Evolutionary conservation across 2,797 vertebrate genomes (phyloP), one percentile per base, ranked within the genome.

Genomic region (Pangasius macronema): DNA sequence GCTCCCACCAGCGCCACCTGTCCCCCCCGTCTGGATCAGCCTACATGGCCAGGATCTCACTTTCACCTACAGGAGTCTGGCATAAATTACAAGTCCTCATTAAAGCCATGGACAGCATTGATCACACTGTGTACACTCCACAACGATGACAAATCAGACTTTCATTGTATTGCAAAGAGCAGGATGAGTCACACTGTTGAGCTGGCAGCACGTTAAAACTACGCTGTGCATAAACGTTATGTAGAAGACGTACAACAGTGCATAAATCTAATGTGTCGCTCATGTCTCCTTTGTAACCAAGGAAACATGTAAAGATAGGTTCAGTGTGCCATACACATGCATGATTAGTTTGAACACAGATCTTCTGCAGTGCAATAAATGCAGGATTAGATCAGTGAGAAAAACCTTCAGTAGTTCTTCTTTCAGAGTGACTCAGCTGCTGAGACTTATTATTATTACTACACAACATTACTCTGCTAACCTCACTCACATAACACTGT

Each of bases 1-100:
- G 90, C 88, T 91, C 91, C 57, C 94, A 94, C 95, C 95, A 91
- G 92, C 87, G 89, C 95, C 95, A 96, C 95, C 95, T 96, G 96
- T 95, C 79, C 91, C 76, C 92, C 92, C 93, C 90, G 93, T 93
- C 93, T 95, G 95, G 90, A 91, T 89, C 89, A 91, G 91, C 86
- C 59, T 68, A 55, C 70, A 77, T 33, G 86, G 73, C 68, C 86
- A 27, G 59, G 89, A 73, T 91, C 89, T 88, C 77, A 84, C 90
- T 89, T 82, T 86, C 85, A 65, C 82, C 33, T n/a, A n/a, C 76
- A 13, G 46, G 80, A 86, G 33, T 85, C 89, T 87, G 85, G n/a
- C 61, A 83, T 5, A 46, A 83, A 76, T 55, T 79, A 20, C 13
- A 82, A 85, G 68, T 13, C 36, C 80, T 86, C 6, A 9, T 61